Evolutionary conservation across 2,113 vertebrate species (phyloP).

Genomic region (Vimba vimba): DNA sequence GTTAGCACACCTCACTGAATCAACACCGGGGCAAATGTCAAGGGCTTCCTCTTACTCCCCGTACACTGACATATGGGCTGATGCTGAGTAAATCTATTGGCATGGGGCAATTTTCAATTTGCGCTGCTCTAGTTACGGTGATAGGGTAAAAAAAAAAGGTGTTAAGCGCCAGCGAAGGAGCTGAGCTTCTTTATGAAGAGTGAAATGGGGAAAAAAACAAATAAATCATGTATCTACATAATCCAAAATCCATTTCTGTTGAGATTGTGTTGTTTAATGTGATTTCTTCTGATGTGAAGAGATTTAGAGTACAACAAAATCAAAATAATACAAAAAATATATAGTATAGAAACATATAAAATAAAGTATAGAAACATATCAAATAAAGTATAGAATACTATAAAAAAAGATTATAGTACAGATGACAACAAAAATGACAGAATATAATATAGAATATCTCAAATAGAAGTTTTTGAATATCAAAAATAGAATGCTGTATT

Average conservation of each 20-base stretch:
- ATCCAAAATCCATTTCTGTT: slow-evolving; percentile 13
- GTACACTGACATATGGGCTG: background rate
- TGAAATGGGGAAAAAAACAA: background rate
- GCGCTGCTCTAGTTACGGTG: slow-evolving; percentile 16
- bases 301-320: background rate
- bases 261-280: background rate
- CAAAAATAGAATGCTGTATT: no score
- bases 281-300: background rate
- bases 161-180: background rate
- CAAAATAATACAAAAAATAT: no score
- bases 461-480: background rate
- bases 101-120: slow-evolving; percentile 36
- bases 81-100: slow-evolving; percentile 29
- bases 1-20: slow-evolving; percentile 38
- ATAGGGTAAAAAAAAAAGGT: background rate
- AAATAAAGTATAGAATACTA: background rate
- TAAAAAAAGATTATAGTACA: background rate
- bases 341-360: no score
- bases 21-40: slow-evolving; percentile 41
- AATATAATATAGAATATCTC: background rate
- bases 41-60: slow-evolving; percentile 23
- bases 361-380: background rate
- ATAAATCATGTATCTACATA: background rate
- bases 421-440: background rate
- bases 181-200: background rate